Conservation (phyloP, 2,888 invertebrate genomes). For the Aethes cnicana region DNA sequence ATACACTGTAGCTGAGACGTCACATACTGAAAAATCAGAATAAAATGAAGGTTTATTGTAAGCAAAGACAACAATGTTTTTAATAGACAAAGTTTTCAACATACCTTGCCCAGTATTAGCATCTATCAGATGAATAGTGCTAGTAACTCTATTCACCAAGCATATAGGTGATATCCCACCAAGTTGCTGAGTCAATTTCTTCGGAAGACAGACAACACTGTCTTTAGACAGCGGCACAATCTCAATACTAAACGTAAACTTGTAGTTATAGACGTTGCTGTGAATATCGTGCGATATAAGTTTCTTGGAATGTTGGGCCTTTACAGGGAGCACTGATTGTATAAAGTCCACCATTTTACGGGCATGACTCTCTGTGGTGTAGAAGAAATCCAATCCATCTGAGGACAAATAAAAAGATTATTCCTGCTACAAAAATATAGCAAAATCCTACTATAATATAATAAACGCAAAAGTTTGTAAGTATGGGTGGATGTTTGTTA, state of each 20-base stretch:
- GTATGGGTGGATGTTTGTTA: no score
- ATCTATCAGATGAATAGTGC: slow-evolving; percentile 95
- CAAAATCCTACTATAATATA: no score
- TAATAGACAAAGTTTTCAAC: slow-evolving; percentile 10
- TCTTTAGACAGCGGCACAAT: slow-evolving; percentile 98
- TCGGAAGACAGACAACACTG: slow-evolving; percentile 94
- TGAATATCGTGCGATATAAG: slow-evolving; percentile 98
- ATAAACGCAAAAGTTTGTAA: no score
- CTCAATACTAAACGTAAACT: slow-evolving; percentile 96
- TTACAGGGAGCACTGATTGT: slow-evolving; percentile 92
- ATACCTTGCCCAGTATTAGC: slow-evolving; percentile 92
- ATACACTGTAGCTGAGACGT: slow-evolving; percentile 89
- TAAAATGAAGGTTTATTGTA: slow-evolving; percentile 7
- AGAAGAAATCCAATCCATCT: slow-evolving; percentile 98
- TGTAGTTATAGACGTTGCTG: slow-evolving; percentile 98
- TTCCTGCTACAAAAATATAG: no score
- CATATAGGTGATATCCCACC: slow-evolving; percentile 95
- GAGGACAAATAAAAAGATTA: slow-evolving; percentile 56
- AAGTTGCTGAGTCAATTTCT: slow-evolving; percentile 91
- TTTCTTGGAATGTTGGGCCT: slow-evolving; percentile 95
- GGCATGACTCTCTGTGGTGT: slow-evolving; percentile 92
- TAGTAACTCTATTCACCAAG: slow-evolving; percentile 93
- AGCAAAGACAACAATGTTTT: no score
- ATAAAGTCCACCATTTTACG: slow-evolving; percentile 98
- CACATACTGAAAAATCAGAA: slow-evolving; percentile 86